Evolutionary conservation across 2,113 vertebrate species (phyloP), one percentile per base, ranked within the genome.

Genomic region (Nannospalax galili): DNA sequence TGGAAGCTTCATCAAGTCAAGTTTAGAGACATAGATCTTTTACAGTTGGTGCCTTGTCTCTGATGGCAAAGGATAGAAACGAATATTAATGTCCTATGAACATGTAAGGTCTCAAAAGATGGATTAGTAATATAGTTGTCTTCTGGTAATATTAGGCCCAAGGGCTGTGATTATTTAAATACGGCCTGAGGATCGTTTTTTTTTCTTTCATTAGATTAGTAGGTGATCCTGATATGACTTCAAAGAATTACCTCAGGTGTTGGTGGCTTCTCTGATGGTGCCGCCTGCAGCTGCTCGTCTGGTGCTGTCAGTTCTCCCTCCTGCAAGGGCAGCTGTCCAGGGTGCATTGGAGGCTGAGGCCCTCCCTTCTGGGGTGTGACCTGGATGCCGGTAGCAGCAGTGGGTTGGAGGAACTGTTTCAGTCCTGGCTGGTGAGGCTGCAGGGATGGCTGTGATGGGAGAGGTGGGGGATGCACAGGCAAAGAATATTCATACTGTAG

Each of bases 401-500:
- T 74, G 20, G 94, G 74, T 45, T 95, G 88, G 35, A 96, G 89
- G 62, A 94, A 81, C 17, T 45, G 37, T 16, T 88, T 98, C 95
- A 98, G 82, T 35, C 87, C 87, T 56, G 89, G 52, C 35, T 97
- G 94, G 62, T 97, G 92, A n/a, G 37, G 58, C 84, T 95, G 90
- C 96, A 96, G 58, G 42, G 91, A 96, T 95, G 97, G 86, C 87
- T 97, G 97, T 12, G 96, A 97, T 88, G 85, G 96, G 72, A 97
- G 90, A 81, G 93, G 91, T 56, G 48, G 94, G 73, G 93, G 97
- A 19, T 96, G 96, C 42, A 97, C 96, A 58, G 96, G 96, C 93
- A 97, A 82, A 88, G 97, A 89, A 65, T 97, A 95, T 96, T 98
- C 96, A 91, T 93, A 92, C 90, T 98, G 96, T 74, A 94, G 87